Conservation (phyloP, 2,888 invertebrate species). For the Cryptophagus acutangulus region DNA sequence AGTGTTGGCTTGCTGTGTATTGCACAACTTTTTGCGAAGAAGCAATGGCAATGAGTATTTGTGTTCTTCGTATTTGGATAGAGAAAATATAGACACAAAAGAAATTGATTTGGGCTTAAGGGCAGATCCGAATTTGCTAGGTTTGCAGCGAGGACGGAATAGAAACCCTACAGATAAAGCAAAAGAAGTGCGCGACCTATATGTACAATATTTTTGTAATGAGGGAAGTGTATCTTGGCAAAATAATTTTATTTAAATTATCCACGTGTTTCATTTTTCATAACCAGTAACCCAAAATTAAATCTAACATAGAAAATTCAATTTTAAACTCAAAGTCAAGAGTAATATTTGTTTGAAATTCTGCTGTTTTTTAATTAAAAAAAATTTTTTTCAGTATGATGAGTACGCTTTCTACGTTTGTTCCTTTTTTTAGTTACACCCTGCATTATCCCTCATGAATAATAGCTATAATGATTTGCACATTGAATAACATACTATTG, state of each 20-base stretch:
- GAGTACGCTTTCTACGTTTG: too few species aligned
- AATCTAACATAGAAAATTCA: too few species aligned
- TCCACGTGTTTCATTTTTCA: neutral
- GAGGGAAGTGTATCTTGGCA: constrained; percentile 10
- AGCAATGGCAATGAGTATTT: neutral
- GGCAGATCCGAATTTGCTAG: constrained; percentile 4
- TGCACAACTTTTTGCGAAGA: constrained; percentile 15
- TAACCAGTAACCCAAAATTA: too few species aligned
- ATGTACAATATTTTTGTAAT: constrained; percentile 10
- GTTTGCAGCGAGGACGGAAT: neutral
- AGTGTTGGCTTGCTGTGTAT: constrained; percentile 12
- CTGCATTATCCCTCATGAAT: too few species aligned
- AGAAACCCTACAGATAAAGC: constrained; percentile 9
- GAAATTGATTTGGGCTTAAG: constrained; percentile 9
- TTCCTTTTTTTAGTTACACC: too few species aligned
- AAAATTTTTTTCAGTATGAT: too few species aligned
- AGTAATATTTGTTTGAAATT: too few species aligned
- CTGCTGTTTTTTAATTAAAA: neutral
- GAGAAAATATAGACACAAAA: constrained; percentile 13
- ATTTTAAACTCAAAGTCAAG: too few species aligned
- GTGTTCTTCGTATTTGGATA: constrained; percentile 6
- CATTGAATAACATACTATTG: too few species aligned
- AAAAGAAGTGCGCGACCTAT: constrained; percentile 9
- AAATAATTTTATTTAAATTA: constrained; percentile 8
- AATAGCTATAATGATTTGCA: too few species aligned